Evolutionary conservation across 2,797 vertebrate species (phyloP).

Genomic region (Rhincodon typus): DNA sequence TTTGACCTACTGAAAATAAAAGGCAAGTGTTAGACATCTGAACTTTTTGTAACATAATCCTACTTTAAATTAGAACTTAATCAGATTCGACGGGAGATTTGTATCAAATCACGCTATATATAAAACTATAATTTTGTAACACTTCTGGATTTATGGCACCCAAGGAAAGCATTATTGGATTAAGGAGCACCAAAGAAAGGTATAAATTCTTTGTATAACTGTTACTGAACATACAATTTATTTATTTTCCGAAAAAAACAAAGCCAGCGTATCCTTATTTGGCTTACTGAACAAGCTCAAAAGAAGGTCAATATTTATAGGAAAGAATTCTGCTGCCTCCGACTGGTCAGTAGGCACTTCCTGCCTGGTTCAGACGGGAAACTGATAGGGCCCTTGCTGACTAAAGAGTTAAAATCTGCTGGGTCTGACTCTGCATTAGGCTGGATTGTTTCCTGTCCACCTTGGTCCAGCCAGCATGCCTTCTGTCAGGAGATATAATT

Average conservation of each 20-base stretch:
- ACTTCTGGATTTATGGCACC: conserved; percentile 4
- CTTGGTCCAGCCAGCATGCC: not conserved
- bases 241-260: not conserved
- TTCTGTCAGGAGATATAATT: not conserved
- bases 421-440: not conserved
- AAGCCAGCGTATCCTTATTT: not conserved
- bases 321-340: not conserved
- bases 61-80: conserved; percentile 27
- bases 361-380: not conserved
- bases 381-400: not conserved
- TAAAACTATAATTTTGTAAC: conserved; percentile 23
- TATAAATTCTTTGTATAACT: not conserved
- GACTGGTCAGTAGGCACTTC: no score
- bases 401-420: not conserved
- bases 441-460: not conserved
- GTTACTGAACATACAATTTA: not conserved
- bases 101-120: conserved; percentile 4
- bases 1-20: conserved; percentile 53
- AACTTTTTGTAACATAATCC: conserved; percentile 30
- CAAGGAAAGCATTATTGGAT: conserved; percentile 17
- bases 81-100: conserved; percentile 10
- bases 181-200: not conserved
- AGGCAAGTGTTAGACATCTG: not conserved
- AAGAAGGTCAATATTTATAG: not conserved
- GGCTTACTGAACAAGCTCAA: not conserved